A percentile compares a stretch with the other conserved stretches of the same genome.
These are phyloP conservation scores for Gymnocheta viridis DNA, from an alignment of 2,888 invertebrate species.

Conservation along the genomic window DNA sequence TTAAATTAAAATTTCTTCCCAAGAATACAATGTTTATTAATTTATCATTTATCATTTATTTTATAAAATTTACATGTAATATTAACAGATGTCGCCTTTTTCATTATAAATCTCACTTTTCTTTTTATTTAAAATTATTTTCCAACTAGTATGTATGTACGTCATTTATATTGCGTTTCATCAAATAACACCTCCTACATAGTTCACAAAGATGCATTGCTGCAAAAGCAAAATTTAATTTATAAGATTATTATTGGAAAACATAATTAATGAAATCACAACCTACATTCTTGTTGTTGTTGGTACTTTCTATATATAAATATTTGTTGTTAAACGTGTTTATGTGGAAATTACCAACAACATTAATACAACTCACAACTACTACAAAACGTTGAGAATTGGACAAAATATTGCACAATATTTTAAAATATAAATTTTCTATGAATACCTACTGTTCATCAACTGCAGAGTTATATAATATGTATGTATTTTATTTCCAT, in stretches of 20 bases:
- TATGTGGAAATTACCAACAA: too few species aligned
- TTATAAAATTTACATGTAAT: neutral
- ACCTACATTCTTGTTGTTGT: too few species aligned
- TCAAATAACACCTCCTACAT: neutral
- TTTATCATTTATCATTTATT: neutral
- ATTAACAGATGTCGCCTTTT: neutral
- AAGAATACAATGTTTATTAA: neutral
- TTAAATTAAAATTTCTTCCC: neutral
- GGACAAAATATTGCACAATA: neutral
- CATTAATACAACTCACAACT: too few species aligned
- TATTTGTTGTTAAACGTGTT: too few species aligned
- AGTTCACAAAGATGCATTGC: neutral
- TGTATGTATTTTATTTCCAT: neutral
- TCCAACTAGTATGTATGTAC: neutral
- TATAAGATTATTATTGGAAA: neutral
- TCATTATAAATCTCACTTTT: neutral
- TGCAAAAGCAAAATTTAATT: neutral
- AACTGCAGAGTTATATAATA: neutral
- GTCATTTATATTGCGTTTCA: constrained; percentile 1
- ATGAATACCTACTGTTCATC: neutral
- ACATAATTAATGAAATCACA: too few species aligned
- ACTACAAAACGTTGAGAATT: too few species aligned
- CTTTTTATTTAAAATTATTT: neutral
- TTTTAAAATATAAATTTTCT: neutral
- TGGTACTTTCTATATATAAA: too few species aligned